Conservation (phyloP, 1,140 invertebrate species). For the Papilio aristodemus region DNA sequence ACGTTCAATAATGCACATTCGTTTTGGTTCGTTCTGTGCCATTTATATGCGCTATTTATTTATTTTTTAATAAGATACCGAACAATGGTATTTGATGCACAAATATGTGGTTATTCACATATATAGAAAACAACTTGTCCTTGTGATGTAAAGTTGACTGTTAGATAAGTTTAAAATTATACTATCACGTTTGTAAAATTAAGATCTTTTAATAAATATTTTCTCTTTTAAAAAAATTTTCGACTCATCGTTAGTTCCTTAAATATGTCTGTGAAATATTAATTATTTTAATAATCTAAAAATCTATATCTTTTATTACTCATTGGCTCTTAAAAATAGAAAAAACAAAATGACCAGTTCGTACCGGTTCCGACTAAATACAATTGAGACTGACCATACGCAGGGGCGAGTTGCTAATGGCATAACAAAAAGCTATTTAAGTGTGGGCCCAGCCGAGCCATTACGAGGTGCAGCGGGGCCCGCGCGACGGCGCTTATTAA, state of each 20-base stretch:
- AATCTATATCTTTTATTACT: too few species aligned
- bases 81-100: neutral
- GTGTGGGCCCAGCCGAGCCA: conserved; percentile 64
- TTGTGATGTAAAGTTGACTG: too few species aligned
- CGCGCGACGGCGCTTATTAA: conserved; percentile 70
- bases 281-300: too few species aligned
- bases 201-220: too few species aligned
- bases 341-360: conserved; percentile 9
- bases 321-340: neutral
- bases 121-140: neutral
- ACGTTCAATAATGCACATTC: conserved; percentile 19
- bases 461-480: conserved; percentile 45
- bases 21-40: neutral
- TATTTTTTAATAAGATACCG: neutral
- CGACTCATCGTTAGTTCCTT: too few species aligned
- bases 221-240: too few species aligned
- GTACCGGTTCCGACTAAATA: conserved; percentile 24
- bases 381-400: conserved; percentile 43
- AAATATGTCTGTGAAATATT: too few species aligned
- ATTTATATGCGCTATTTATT: neutral
- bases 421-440: conserved; percentile 67
- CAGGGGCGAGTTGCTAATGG: conserved; percentile 50
- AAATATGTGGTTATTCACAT: neutral
- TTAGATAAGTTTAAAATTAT: too few species aligned
- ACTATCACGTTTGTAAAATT: too few species aligned